Conservation (phyloP, 1,140 invertebrate genomes). For the Euwallacea fornicatus region DNA sequence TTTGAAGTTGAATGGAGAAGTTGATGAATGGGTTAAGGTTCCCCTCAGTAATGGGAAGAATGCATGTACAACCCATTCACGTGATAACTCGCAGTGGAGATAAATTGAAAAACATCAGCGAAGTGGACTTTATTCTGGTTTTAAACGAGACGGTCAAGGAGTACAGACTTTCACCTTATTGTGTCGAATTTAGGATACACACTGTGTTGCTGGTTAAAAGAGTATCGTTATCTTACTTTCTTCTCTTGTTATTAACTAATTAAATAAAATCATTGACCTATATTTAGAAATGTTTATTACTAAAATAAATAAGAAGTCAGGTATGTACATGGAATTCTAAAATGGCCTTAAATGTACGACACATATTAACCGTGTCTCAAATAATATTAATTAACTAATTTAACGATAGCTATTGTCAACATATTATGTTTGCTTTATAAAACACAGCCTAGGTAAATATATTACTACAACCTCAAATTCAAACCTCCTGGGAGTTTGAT, state of each 20-base stretch:
- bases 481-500: too few species aligned
- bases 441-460: conserved; percentile 15
- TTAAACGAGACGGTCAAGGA: conserved; percentile 28
- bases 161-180: conserved; percentile 9
- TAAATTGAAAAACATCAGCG: conserved; percentile 34
- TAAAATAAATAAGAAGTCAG: conserved; percentile 14
- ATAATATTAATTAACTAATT: neutral
- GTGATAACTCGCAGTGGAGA: conserved; percentile 31
- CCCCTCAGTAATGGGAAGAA: neutral
- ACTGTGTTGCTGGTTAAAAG: too few species aligned
- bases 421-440: conserved; percentile 12
- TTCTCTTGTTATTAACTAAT: too few species aligned
- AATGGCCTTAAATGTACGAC: too few species aligned
- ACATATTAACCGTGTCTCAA: neutral
- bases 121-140: conserved; percentile 31
- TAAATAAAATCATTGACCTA: neutral
- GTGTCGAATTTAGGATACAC: too few species aligned
- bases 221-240: too few species aligned
- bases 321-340: conserved; percentile 20
- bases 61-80: neutral
- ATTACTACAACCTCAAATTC: too few species aligned
- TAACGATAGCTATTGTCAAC: neutral
- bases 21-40: too few species aligned
- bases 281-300: neutral
- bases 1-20: too few species aligned